Base-by-base conservation (phyloP, 2,797 vertebrate genomes). In the Periparus ater region DNA sequence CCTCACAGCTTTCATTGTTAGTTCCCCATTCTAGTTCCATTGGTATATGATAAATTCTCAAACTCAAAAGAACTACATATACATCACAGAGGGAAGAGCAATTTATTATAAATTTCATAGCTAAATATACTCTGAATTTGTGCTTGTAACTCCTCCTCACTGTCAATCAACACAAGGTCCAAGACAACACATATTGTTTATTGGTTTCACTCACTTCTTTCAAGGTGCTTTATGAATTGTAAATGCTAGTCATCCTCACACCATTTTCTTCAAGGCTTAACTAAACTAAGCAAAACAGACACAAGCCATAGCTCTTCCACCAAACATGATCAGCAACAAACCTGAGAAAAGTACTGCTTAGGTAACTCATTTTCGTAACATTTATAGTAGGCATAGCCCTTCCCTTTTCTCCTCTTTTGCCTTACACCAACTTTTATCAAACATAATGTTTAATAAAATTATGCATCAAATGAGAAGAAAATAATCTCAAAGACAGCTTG, bases 161-260 rank as follows among this genome's bases (percentile, higher is more conserved):
- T 38, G 75, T 36, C 70, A 75, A 15, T 44, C 65, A 88, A 30
- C 17, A 68, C 27, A 61, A 61, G 13, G 8, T 38, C 55, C 51
- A 70, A 62, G 25, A 22, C 68, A 66, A 36, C 15, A 47, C 0
- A 0, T 2, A 5, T 19, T 32, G 19, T 17, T 27, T 60, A 61
- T 3, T 50, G 45, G 17, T 44, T 93, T 73, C 40, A 62, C 26
- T 70, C 11, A 30, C 45, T 55, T 81, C 32, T 80, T 74, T 71
- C 65, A 84, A 71, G 23, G 19, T 18, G 15, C n/a, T 76, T 83
- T 62, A 77, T 23, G 13, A 92, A 80, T 27, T 17, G 14, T 42
- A 81, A 93, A 88, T 10, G 8, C 30, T 62, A 58, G 10, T 77
- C n/a, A 18, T 67, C 61, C 23, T 77, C 42, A 53, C 17, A 60